Percentiles rank a stretch among this genome's conserved stretches.
These are phyloP conservation scores for Cheilinus undulatus DNA, from an alignment of 2,113 vertebrate genomes.

Conservation along the genomic window DNA sequence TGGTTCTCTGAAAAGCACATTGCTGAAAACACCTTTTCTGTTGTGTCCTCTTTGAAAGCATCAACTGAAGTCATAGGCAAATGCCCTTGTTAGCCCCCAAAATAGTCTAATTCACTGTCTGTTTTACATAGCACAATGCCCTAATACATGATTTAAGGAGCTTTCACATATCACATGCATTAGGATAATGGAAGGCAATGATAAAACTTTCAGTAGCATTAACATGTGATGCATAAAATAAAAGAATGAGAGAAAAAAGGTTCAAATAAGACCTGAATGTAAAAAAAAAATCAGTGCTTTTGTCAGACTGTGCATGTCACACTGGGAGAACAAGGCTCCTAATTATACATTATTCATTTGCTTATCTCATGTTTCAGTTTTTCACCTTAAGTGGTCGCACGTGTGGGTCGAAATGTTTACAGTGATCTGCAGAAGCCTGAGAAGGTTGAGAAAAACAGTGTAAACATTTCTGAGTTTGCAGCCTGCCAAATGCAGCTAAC, in stretches of 20 bases:
- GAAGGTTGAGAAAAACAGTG: constrained; percentile 4
- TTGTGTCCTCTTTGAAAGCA: constrained; percentile 12
- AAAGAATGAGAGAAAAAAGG: constrained; percentile 61
- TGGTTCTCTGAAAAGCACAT: not conserved
- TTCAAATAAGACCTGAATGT: constrained; percentile 59
- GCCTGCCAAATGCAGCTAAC: not conserved
- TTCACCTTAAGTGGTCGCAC: constrained; percentile 27
- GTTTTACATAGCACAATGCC: constrained; percentile 79
- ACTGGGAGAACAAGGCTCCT: constrained; percentile 55
- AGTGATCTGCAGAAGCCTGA: not conserved
- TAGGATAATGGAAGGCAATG: constrained; percentile 80
- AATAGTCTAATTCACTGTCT: constrained; percentile 67
- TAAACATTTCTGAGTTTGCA: not conserved
- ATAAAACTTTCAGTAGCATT: constrained; percentile 85
- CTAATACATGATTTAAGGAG: constrained; percentile 85
- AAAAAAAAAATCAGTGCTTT: constrained; percentile 55
- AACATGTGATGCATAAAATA: constrained; percentile 84
- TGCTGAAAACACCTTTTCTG: not conserved
- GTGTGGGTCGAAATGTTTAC: constrained; percentile 16
- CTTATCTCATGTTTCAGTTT: constrained; percentile 62
- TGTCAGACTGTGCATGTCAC: constrained; percentile 66
- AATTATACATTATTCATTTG: constrained; percentile 76
- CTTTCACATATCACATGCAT: constrained; percentile 77
- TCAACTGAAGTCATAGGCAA: constrained; percentile 55
- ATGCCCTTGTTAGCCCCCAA: constrained; percentile 48